phyloP scores from a whole-genome alignment of 2,113 vertebrate species.

The Hassar affinis region DNA sequence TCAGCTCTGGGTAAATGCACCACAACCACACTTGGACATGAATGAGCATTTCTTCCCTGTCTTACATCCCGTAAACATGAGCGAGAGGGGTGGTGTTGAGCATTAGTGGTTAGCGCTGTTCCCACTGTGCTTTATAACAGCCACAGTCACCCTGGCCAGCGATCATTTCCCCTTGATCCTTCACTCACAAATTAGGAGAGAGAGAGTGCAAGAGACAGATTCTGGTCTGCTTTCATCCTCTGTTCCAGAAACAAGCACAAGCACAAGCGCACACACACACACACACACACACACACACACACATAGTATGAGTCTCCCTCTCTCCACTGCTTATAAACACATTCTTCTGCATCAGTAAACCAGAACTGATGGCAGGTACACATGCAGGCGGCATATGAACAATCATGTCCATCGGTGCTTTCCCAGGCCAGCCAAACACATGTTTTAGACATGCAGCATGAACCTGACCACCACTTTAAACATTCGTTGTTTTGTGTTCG shows the following conservation, averaged over 20 bases:
- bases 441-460: not conserved
- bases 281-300: not conserved
- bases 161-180: slow-evolving; percentile 33
- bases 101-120: slow-evolving; percentile 25
- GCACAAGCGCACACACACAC: not conserved
- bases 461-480: slow-evolving; percentile 4
- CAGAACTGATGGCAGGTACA: slow-evolving; percentile 32
- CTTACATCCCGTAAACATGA: slow-evolving; percentile 32
- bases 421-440: not conserved
- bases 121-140: slow-evolving; percentile 33
- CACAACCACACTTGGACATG: slow-evolving; percentile 35
- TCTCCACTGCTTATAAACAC: slow-evolving; percentile 25
- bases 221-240: slow-evolving; percentile 33
- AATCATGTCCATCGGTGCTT: not conserved
- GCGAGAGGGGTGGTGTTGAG: slow-evolving; percentile 25
- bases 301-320: not conserved
- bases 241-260: not conserved
- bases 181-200: not conserved
- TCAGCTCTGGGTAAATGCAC: slow-evolving; percentile 29
- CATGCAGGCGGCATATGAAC: slow-evolving; percentile 18
- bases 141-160: slow-evolving; percentile 25
- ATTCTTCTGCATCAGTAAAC: slow-evolving; percentile 26
- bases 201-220: not conserved
- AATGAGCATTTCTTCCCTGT: slow-evolving; percentile 27
- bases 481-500: slow-evolving; percentile 1